Conservation (phyloP, 2,113 vertebrate species). For the Strix aluco region DNA sequence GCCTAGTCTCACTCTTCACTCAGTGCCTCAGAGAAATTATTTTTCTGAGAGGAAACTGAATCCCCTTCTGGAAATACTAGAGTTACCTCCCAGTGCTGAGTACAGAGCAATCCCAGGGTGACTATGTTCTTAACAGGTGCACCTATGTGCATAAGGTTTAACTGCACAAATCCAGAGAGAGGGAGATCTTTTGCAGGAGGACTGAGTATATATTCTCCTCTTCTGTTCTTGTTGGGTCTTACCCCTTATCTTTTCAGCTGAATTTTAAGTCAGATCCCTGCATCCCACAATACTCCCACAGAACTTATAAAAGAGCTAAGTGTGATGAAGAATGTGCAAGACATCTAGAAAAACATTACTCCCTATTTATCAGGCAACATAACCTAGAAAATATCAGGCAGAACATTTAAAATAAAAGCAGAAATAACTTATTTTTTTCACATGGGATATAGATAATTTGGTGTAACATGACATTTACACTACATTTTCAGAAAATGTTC, state of each 20-base stretch:
- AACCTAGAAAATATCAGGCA: background rate
- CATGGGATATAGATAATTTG: background rate
- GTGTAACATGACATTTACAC: background rate
- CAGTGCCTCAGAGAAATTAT: background rate
- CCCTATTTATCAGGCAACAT: background rate
- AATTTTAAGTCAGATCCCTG: background rate
- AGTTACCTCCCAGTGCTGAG: background rate
- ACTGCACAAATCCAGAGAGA: background rate
- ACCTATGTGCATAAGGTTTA: fast-evolving
- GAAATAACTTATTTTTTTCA: background rate
- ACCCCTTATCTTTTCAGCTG: background rate
- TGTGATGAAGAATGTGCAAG: background rate
- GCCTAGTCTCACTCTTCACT: background rate
- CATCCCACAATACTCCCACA: background rate
- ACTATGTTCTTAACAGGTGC: background rate
- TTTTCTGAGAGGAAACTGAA: background rate
- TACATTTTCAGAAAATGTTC: background rate
- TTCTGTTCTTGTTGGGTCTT: background rate
- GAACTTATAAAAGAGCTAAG: background rate
- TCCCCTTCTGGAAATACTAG: background rate
- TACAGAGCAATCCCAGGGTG: background rate
- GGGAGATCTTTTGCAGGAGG: background rate
- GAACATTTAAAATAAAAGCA: background rate
- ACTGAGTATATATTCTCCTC: background rate
- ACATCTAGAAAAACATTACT: background rate